Base-by-base conservation (phyloP, 2,113 vertebrate species). In the Neopipo cinnamomea region DNA sequence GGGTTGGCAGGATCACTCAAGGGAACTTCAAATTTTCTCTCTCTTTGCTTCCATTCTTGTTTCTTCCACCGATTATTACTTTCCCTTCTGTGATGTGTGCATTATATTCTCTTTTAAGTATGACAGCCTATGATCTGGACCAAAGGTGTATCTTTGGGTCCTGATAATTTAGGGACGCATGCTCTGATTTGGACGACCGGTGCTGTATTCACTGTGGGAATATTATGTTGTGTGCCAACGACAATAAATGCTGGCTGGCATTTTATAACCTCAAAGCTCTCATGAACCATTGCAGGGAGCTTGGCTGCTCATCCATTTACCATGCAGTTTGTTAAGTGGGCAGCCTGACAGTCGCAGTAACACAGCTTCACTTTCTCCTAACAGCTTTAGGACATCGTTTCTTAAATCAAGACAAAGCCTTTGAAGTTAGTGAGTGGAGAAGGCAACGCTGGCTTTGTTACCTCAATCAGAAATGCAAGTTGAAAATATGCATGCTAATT, bases 371-470 rank as follows among this genome's bases (percentile, higher is more conserved):
- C 73, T 73, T 95, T 82, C 71, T 73, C 46, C 5, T 53, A 85
- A 89, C n/a, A 46, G 77, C 82, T 89, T 79, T 23, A 79, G 74
- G 84, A 88, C 50, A 80, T 24, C 3, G 0, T 65, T 88, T 86
- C 82, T 83, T 88, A 96, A 93, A 85, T 93, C 90, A 91, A 91
- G 90, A 85, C 75, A 55, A 71, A 55, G 88, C 56, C 92, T 93
- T 90, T 81, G 85, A 96, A 90, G 76, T 78, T 78, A 83, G 55
- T 20, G n/a, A 91, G 82, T 35, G 46, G 42, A 91, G 59, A 88
- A 78, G 74, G 65, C 90, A 90, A 78, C 0, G 2, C 88, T 90
- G 72, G 79, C 75, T 90, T 96, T 84, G 79, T 86, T 74, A 55
- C 68, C 7, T 8, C 65, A 71, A 78, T 95, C 95, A 95, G 75